phyloP scores from a whole-genome alignment of 2,797 vertebrate species.

The Oceanodroma leucorhoa region DNA sequence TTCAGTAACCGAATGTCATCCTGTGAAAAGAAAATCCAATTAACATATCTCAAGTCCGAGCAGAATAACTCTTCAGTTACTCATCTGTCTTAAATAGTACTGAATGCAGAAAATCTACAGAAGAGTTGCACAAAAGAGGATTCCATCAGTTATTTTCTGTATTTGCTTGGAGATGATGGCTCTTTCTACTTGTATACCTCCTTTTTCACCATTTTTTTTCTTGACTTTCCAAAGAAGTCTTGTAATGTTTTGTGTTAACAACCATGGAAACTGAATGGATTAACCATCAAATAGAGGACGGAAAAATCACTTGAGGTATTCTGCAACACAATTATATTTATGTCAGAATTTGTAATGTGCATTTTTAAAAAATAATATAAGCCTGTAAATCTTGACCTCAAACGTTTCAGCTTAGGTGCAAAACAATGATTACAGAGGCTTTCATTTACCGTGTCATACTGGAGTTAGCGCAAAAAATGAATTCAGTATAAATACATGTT shows the following conservation, averaged over 20 bases:
- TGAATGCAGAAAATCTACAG: not conserved
- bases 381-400: not conserved
- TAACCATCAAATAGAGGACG: not conserved
- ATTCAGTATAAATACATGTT: not conserved
- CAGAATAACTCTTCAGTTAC: not conserved
- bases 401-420: not conserved
- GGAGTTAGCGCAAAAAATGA: not conserved
- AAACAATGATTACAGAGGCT: not conserved
- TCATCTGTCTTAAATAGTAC: not conserved
- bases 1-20: slow-evolving; percentile 88
- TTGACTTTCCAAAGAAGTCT: not conserved
- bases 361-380: not conserved
- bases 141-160: not conserved
- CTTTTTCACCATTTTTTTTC: not conserved
- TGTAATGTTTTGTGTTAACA: not conserved
- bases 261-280: not conserved
- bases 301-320: not conserved
- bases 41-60: accelerated
- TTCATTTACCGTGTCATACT: not conserved
- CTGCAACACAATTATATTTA: not conserved
- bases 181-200: not conserved
- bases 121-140: not conserved
- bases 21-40: slow-evolving; percentile 62
- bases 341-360: not conserved
- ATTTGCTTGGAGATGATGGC: not conserved